A percentile compares a stretch with the other conserved stretches of the same genome.
Conservation (phyloP, 2,113 vertebrate species). For the Myanophis thanlyinensis region DNA sequence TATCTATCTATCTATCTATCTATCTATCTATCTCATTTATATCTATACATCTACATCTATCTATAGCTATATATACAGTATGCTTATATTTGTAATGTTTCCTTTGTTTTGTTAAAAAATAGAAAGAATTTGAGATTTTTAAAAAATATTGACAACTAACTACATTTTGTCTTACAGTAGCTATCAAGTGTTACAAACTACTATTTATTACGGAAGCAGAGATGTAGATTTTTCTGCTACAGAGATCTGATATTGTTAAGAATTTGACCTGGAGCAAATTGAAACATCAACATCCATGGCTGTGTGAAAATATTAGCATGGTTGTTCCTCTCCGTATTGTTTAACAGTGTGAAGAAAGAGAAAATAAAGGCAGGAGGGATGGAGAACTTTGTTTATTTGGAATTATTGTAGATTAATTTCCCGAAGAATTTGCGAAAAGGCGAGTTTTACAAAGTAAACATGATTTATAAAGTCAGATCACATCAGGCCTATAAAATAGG, state of each 20-base stretch:
- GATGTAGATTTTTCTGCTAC: constrained; percentile 25
- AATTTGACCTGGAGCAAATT: constrained; percentile 52
- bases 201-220: constrained; percentile 30
- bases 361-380: neutral
- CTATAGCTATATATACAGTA: no score
- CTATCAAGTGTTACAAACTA: constrained; percentile 14
- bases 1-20: no score
- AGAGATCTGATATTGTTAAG: constrained; percentile 46
- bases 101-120: neutral
- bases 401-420: constrained; percentile 70
- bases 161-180: constrained; percentile 18
- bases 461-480: constrained; percentile 47
- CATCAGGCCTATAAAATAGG: constrained; percentile 47
- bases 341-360: constrained; percentile 55
- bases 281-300: constrained; percentile 46
- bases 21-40: no score
- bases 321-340: constrained; percentile 44
- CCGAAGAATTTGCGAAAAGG: constrained; percentile 62
- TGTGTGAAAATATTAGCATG: constrained; percentile 53
- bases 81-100: neutral
- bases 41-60: no score
- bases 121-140: neutral
- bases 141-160: neutral
- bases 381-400: constrained; percentile 50
- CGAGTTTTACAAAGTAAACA: constrained; percentile 56